Conservation (phyloP, 2,113 vertebrate genomes). For the Hiodon tergisus region DNA sequence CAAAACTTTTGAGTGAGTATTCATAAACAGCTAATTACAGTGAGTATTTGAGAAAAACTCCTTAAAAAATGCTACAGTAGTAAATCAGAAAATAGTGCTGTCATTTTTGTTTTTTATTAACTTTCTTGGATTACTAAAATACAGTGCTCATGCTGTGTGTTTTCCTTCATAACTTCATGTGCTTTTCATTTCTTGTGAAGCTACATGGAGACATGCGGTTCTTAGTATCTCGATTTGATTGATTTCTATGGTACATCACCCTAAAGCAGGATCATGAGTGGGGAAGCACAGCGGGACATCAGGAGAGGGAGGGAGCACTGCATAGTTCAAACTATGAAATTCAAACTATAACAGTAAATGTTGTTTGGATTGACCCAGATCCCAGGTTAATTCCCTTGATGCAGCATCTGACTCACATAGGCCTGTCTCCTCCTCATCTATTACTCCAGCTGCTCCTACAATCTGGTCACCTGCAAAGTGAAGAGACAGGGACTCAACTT, state of each 20-base stretch:
- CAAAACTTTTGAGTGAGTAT: too few species aligned
- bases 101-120: slow-evolving; percentile 65
- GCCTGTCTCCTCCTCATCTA: slow-evolving; percentile 48
- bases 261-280: background rate
- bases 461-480: slow-evolving; percentile 51
- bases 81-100: slow-evolving; percentile 53
- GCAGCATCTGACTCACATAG: slow-evolving; percentile 48
- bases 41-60: slow-evolving; percentile 51
- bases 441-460: slow-evolving; percentile 65
- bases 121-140: slow-evolving; percentile 55
- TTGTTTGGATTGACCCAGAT: background rate
- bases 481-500: background rate
- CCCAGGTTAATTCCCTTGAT: slow-evolving; percentile 41
- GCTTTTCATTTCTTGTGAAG: slow-evolving; percentile 7
- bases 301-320: background rate
- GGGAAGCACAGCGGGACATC: background rate
- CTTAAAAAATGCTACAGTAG: slow-evolving; percentile 58
- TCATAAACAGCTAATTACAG: slow-evolving; percentile 31
- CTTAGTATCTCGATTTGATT: background rate
- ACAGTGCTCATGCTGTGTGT: slow-evolving; percentile 32
- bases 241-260: background rate
- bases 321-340: too few species aligned
- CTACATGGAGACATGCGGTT: background rate
- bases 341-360: background rate
- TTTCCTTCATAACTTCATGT: slow-evolving; percentile 28